phyloP scores from a whole-genome alignment of 2,888 invertebrate species.

The Hedychridium roseum region DNA sequence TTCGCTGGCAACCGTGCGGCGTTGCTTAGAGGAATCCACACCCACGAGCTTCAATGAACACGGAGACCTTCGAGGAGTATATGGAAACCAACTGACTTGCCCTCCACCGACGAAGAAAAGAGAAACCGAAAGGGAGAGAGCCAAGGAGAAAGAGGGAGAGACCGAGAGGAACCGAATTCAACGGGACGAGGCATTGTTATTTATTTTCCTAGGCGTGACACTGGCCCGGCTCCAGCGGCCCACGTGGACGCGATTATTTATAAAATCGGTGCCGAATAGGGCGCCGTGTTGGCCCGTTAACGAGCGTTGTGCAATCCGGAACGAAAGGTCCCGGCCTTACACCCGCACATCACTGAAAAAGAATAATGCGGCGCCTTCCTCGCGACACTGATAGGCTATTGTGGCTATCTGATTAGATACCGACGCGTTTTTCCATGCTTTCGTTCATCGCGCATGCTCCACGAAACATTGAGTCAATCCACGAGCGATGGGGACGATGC shows the following conservation, averaged over 20 bases:
- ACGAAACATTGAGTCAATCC: no score
- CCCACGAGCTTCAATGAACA: no score
- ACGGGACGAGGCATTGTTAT: slow-evolving; percentile 46
- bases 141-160: slow-evolving; percentile 8
- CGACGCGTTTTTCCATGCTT: no score
- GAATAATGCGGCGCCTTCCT: slow-evolving; percentile 21
- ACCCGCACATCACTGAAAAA: slow-evolving; percentile 22
- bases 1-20: slow-evolving; percentile 27
- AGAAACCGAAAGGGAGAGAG: slow-evolving; percentile 24
- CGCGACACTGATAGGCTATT: slow-evolving; percentile 18
- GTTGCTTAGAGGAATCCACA: slow-evolving; percentile 20
- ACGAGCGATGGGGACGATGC: no score
- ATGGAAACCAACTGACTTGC: no score
- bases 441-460: no score
- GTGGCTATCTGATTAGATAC: no score
- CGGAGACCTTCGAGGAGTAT: no score
- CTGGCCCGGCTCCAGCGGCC: slow-evolving; percentile 29
- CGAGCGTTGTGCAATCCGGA: slow-evolving; percentile 29
- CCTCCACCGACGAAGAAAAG: no score
- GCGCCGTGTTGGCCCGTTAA: slow-evolving; percentile 33
- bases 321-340: slow-evolving; percentile 18
- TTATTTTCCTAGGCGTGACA: slow-evolving; percentile 45
- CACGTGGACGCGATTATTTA: slow-evolving; percentile 39
- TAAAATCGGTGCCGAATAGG: slow-evolving; percentile 39
- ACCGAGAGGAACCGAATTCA: slow-evolving; percentile 35